Evolutionary conservation across 2,113 vertebrate species (phyloP).

Genomic region (Aphyosemion australe): DNA sequence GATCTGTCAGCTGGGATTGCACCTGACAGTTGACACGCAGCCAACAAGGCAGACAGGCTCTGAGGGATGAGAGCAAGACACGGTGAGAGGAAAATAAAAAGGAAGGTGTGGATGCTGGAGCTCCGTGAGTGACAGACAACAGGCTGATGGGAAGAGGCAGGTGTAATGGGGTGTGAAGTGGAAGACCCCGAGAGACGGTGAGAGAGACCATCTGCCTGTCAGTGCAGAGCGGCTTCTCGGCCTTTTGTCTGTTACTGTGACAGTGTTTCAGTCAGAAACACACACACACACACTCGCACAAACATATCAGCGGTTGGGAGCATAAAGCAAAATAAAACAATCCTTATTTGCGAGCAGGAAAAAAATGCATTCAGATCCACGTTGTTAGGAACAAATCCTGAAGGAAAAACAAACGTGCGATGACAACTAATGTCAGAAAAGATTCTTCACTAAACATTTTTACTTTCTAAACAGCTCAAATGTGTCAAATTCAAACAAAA

Average conservation of each 20-base stretch:
- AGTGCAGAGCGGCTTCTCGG: slow-evolving; percentile 24
- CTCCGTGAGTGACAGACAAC: slow-evolving; percentile 74
- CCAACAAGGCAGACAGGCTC: slow-evolving; percentile 64
- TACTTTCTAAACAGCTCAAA: too few relatives aligned
- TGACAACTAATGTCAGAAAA: too few relatives aligned
- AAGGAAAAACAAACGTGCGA: too few relatives aligned
- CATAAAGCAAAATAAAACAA: neutral
- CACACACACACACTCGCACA: slow-evolving; percentile 7
- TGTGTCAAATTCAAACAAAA: too few relatives aligned
- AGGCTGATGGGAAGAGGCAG: slow-evolving; percentile 75
- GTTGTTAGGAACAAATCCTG: too few relatives aligned
- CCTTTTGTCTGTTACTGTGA: slow-evolving; percentile 29
- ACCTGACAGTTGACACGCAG: slow-evolving; percentile 69
- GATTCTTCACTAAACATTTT: too few relatives aligned
- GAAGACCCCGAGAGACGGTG: slow-evolving; percentile 72
- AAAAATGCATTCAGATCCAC: too few relatives aligned
- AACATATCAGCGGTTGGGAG: too few relatives aligned
- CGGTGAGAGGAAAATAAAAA: slow-evolving; percentile 28
- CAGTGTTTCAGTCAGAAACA: slow-evolving; percentile 18
- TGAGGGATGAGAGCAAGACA: slow-evolving; percentile 33
- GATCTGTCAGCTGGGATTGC: slow-evolving; percentile 69
- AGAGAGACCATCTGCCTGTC: slow-evolving; percentile 65
- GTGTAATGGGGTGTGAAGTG: slow-evolving; percentile 87
- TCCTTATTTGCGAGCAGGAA: neutral
- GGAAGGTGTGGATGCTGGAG: slow-evolving; percentile 38